Evolutionary conservation across 2,113 vertebrate species (phyloP).

Genomic region (Myrmecobius fasciatus): DNA sequence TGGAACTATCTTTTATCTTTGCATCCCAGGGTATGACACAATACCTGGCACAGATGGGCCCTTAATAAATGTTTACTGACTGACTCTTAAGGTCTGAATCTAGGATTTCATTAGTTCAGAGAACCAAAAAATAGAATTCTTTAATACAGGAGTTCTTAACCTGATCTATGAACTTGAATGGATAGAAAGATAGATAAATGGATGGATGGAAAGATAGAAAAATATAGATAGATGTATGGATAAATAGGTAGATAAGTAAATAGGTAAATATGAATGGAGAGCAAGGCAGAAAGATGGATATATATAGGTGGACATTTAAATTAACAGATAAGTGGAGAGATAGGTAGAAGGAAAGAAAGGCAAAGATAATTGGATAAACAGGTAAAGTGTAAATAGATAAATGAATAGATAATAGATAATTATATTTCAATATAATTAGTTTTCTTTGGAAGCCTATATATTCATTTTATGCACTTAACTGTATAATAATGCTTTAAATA

Average conservation of each 20-base stretch:
- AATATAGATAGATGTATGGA: no score
- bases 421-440: not conserved
- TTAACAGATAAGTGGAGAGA: not conserved
- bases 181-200: not conserved
- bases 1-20: not conserved
- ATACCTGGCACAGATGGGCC: not conserved
- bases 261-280: not conserved
- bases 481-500: not conserved
- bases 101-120: not conserved
- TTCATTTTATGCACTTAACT: not conserved
- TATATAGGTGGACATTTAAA: not conserved
- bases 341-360: not conserved
- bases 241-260: not conserved
- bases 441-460: not conserved
- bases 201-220: not conserved
- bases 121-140: not conserved
- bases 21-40: not conserved
- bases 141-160: not conserved
- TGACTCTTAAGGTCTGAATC: not conserved
- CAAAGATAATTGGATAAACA: not conserved
- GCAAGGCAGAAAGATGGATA: not conserved
- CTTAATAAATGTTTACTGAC: not conserved
- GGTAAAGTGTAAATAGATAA: no score
- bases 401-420: not conserved
- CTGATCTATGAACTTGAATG: not conserved